Conservation (phyloP, 2,888 invertebrate species). For the Bruchidius siliquastri region DNA sequence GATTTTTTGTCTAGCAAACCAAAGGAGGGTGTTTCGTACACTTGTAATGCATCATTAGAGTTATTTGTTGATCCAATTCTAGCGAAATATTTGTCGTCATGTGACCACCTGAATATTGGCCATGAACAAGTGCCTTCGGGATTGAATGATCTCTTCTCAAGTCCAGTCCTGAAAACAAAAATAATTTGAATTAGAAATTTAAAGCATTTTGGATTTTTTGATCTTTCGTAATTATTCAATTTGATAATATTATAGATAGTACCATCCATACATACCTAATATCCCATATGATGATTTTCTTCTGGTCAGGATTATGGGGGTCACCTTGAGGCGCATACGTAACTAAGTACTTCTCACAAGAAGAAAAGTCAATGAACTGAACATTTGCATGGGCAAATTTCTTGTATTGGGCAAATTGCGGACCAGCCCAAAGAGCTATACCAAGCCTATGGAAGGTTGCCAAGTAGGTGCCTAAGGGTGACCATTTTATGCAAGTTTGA, state of each 20-base stretch:
- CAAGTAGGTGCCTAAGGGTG: constrained; percentile 93
- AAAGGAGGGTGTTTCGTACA: constrained; percentile 96
- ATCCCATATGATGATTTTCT: constrained; percentile 93
- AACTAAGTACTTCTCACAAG: constrained; percentile 93
- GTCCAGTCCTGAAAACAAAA: constrained; percentile 62
- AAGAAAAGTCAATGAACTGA: constrained; percentile 95
- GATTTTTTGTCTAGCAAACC: constrained; percentile 91
- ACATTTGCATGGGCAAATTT: constrained; percentile 88
- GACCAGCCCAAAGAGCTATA: constrained; percentile 96
- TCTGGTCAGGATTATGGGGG: constrained; percentile 60
- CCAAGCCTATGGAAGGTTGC: constrained; percentile 95
- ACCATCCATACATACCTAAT: constrained; percentile 58
- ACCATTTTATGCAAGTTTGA: constrained; percentile 95
- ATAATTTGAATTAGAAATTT: background rate
- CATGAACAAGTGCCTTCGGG: constrained; percentile 76
- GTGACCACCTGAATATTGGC: constrained; percentile 97
- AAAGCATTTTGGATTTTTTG: background rate
- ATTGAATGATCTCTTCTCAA: constrained; percentile 86
- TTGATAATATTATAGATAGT: no score
- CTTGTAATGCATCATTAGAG: constrained; percentile 71
- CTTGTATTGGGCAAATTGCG: constrained; percentile 85
- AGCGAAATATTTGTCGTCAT: constrained; percentile 93
- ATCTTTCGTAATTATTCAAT: no score
- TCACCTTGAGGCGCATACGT: constrained; percentile 85
- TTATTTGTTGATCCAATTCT: constrained; percentile 52